Evolutionary conservation across 2,113 vertebrate genomes (phyloP), one percentile per base, ranked within the genome.

Genomic region (Odontesthes bonariensis): DNA sequence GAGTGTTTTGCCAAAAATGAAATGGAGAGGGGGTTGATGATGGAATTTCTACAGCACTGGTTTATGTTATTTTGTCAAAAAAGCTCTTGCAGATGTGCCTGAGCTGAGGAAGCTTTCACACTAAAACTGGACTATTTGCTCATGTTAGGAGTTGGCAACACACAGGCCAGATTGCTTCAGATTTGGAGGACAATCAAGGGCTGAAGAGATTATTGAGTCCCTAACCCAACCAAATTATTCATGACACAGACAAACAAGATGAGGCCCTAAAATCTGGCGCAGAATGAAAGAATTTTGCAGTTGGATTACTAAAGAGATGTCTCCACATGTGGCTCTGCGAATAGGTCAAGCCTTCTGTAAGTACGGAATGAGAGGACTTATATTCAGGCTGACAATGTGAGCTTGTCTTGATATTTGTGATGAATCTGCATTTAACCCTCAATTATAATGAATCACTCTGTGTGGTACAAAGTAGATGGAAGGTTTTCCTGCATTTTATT

Each of bases 261-360:
- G 53, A 60, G n/a, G 61, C 54, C 31, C 60, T 70, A 49, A 53
- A 64, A 69, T 56, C 23, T 65, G 33, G 20, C 57, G 23, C 2
- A 10, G 55, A 68, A 64, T 59, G 71, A 75, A 63, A 62, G 40
- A 69, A 51, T 70, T 65, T 66, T 46, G 65, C 73, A 3, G 33
- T 4, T 51, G 1, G 60, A 57, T 83, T 85, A 65, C 65, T 81
- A 73, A 85, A 73, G 66, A 79, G 78, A 80, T 69, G 73, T 79
- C 69, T 86, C 57, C 56, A 62, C 55, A 44, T 85, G 83, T 74
- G 79, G 61, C 52, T 46, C 38, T 42, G 55, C 60, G 67, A 79
- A 75, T 81, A 69, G 83, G 85, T 84, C 88, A 71, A 38, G 66
- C 59, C 84, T 68, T 61, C 78, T 79, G 76, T 88, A 76, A 77